Base-by-base conservation (phyloP, 2,888 invertebrate species). In the Aromia moschata region DNA sequence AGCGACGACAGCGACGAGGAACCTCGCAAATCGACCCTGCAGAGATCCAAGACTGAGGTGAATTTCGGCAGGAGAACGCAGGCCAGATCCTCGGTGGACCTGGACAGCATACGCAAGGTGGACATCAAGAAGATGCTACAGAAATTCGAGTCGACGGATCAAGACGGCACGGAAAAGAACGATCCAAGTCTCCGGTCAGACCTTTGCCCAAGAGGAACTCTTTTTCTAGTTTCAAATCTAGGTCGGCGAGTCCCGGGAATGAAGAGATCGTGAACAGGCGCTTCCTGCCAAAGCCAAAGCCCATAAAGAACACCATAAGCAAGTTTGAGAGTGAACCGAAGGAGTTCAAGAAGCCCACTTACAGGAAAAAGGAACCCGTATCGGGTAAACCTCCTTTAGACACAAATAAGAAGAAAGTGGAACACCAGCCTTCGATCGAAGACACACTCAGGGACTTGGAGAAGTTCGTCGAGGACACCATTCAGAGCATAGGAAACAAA, bases 51-150 rank as follows among this genome's bases (percentile, higher is more conserved):
- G 69, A 79, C 80, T 1, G 80, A 81, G 54, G 72, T 78, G 31
- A 65, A 72, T 60, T 77, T 74, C 56, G 74, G 74, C 52, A 73
- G 70, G 61, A 37, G 46, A 1, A 46, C 30, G 10, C 33, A 56
- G 33, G 68, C 73, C 1, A 67, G 79, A 54, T 72, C 70, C 46
- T 79, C 80, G 2, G 76, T 80, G 4, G 80, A 81, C 70, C 70
- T 81, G 40, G 80, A 80, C 47, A 76, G 77, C 4, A 72, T 78
- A 2, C 76, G 74, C 47, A 80, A 79, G 55, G 80, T 81, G 2
- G 74, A 80, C 64, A 78, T 81, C 36, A 81, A 77, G 55, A 78
- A 78, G 55, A 79, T 81, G 45, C 67, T 80, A 20, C 67, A 73
- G 56, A 81, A 79, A 58, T 81, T 81, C 60, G 81, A 81, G 69